Evolutionary conservation across 2,797 vertebrate species (phyloP), one percentile per base, ranked within the genome.

Genomic region (Emydoidea blandingii): DNA sequence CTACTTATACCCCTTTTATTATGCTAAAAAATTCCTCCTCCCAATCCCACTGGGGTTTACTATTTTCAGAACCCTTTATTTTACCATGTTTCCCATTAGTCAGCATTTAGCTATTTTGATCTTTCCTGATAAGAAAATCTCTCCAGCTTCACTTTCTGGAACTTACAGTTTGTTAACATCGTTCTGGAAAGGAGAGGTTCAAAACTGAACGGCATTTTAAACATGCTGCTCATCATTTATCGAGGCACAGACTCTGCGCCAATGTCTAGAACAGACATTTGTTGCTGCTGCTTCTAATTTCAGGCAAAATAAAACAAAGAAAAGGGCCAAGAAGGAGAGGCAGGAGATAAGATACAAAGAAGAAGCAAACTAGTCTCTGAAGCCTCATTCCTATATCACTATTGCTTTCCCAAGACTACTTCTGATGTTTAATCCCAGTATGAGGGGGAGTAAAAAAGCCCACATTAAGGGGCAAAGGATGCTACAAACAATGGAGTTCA

Each of bases 1-100:
- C 27, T 72, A 92, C 93, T 90, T 29, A 49, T 90, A 27, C 79
- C 91, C 53, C 23, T 93, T 95, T 91, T 29, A 47, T 88, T 34
- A 78, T 27, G 31, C 85, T 1, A 0, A 53, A 91, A 16, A 81
- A 95, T 92, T 95, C 92, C 81, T 92, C 92, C 90, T 87, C 86
- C 76, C 76, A 52, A 57, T 84, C 57, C n/a, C 41, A 11, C 12
- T 74, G 81, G 6, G 59, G 15, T 65, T 65, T 59, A 59, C 57
- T 31, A 81, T 92, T 82, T 81, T 74, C 23, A 81, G 47, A 83
- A 81, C 56, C 21, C 81, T 0, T 0, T 2, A 62, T 52, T 19
- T 50, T 53, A 53, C 6, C 8, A 62, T 34, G n/a, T 78, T 95
- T 93, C 34, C 76, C 49, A 57, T 19, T 37, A 91, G 37, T 19